Evolutionary conservation across 2,888 invertebrate species (phyloP), one percentile per base, ranked within the genome.

Genomic region (Syrista parreyssii): DNA sequence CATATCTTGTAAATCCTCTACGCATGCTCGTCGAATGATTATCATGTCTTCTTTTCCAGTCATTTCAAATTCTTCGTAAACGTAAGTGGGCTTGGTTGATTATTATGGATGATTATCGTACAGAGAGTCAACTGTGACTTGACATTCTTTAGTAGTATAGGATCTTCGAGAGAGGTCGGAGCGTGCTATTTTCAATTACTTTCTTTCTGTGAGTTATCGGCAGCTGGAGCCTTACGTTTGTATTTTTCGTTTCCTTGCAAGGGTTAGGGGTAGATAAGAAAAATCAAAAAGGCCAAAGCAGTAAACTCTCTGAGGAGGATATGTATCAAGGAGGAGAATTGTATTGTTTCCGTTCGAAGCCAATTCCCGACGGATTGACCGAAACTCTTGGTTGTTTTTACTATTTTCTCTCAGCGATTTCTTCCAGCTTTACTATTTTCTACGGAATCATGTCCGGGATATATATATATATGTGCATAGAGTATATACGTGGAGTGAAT

Each of bases 1-100:
- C 75, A 68, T 71, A 68, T 78, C 79, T 78, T 74, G 69, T 75
- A 15, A 71, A 71, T 71, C 9, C 31, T 71, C 71, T 11, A 33
- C 71, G 31, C 71, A 33, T 30, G 33, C 31, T 71, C 71, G 32
- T 33, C 71, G 71, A 31, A 33, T 33, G 31, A 33, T 71, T 33
- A 55, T 55, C 55, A 23, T 55, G 23, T 55, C 55, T 55, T 55
- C 55, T 55, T 55, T 55, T 55, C 23, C 23, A 55, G 23, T 23
- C 55, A 9, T 55, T 55, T 55, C 55, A 23, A 23, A 55, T 55
- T 55, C 55, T 55, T 9, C 23, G 55, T 55, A 55, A 15, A 55
- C 55, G 55, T 55, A 55, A 55, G 55, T 55, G 23, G 55, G 9
- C 23, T 23, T 9, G 23, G 1, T 55, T 23, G 55, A 55, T 23